These are phyloP conservation scores for Drosophila arawakana DNA, from an alignment of 1,140 invertebrate genomes.

Conservation along the genomic window DNA sequence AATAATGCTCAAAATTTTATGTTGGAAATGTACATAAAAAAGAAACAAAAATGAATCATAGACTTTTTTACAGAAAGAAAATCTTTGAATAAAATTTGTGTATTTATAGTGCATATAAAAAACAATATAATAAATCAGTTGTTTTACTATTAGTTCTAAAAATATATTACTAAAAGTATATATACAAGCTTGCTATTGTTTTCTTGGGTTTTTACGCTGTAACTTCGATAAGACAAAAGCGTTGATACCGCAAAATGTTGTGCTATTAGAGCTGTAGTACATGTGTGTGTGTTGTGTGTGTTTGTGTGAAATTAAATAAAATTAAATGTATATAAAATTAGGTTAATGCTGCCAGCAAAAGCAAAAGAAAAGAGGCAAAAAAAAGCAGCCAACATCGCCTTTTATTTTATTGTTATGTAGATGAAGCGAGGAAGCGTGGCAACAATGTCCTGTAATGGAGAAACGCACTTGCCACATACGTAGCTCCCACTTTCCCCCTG, in stretches of 20 bases:
- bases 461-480: conserved; percentile 69
- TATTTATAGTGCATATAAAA: no score
- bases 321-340: conserved; percentile 82
- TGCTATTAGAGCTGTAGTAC: background rate
- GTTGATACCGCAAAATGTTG: conserved; percentile 19
- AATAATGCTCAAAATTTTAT: no score
- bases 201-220: background rate
- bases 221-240: background rate
- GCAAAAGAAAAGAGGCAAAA: background rate
- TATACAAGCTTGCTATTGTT: background rate
- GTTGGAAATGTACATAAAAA: no score
- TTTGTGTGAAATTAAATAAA: conserved; percentile 81
- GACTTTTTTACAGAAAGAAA: no score
- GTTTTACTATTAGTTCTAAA: background rate
- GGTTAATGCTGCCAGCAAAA: conserved; percentile 62
- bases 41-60: no score
- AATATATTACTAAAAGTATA: conserved; percentile 5
- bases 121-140: no score
- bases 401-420: conserved; percentile 84
- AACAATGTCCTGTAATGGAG: conserved; percentile 35
- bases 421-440: conserved; percentile 58
- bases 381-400: conserved; percentile 22
- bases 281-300: conserved; percentile 27
- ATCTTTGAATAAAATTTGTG: no score
- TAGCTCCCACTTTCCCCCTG: background rate